Base-by-base conservation (phyloP, 2,113 vertebrate species). In the Pedionomus torquatus region DNA sequence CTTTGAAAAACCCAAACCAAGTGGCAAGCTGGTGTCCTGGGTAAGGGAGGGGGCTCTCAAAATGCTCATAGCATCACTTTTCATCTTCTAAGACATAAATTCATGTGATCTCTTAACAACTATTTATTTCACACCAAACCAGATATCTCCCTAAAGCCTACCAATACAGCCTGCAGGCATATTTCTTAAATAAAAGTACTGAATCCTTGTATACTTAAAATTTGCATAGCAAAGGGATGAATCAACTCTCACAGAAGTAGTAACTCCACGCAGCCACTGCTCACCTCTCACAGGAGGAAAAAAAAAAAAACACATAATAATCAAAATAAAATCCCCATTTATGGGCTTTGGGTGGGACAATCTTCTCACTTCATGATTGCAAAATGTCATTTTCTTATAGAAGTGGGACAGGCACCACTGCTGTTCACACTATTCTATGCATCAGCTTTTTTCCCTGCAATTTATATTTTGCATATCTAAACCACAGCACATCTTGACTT, bases 131-230 rank as follows among this genome's bases (percentile, higher is more conserved):
- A 98, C 98, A 98, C 97, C 98, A 97, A 98, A 98, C 99, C 98
- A 98, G 98, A 96, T 98, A 98, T 98, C 98, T 98, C 98, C 98
- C 98, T 98, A 97, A 99, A 99, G 98, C 97, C 97, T 98, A 98
- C 97, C 98, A 98, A 98, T 98, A 98, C 98, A 97, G 98, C 99
- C 99, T 94, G 95, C 97, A 98, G 99, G 98, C 98, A 99, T 98
- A 98, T 98, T 99, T 99, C 99, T 99, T 98, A 99, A 99, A 99
- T 98, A 99, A 99, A 99, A 99, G 98, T 98, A 98, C 98, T 93
- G 98, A 98, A 99, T 98, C 98, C 99, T 98, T 99, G 98, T 98
- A 98, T 99, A 99, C 98, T 98, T 99, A 97, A 96, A 95, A 99
- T 99, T 98, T 99, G 98, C 99, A 99, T 99, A 98, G 97, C 98